Percentiles rank a stretch among this genome's conserved stretches.
Conservation (phyloP, 2,797 vertebrate species). For the Myiothlypis coronata region DNA sequence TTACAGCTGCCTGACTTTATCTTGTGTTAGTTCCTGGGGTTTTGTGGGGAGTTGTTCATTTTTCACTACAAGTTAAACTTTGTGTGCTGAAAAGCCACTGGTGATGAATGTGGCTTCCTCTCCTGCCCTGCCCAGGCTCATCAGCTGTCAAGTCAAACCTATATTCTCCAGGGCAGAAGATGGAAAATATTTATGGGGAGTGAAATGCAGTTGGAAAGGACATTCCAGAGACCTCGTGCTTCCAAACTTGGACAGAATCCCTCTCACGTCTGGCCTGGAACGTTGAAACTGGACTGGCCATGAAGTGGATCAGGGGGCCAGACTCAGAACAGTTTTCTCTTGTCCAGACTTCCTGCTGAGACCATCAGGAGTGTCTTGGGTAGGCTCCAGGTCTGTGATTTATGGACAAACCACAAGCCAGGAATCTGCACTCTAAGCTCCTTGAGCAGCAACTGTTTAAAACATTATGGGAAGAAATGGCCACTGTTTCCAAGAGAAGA, state of each 20-base stretch:
- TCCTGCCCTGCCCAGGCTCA: background rate
- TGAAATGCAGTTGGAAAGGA: conserved; percentile 42
- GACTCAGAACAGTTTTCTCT: conserved; percentile 45
- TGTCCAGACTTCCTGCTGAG: conserved; percentile 48
- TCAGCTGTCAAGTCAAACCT: background rate
- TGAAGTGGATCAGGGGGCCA: conserved; percentile 25
- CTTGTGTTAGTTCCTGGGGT: background rate
- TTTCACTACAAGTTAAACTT: background rate
- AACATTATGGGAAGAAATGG: conserved; percentile 51
- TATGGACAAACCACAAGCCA: conserved; percentile 48
- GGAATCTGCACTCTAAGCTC: conserved; percentile 60
- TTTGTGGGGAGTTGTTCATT: background rate
- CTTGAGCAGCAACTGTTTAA: conserved; percentile 61
- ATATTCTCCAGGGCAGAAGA: background rate
- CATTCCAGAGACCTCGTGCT: conserved; percentile 19
- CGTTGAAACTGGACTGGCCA: conserved; percentile 2
- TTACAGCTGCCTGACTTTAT: background rate
- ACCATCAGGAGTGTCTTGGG: conserved; percentile 40
- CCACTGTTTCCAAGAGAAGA: conserved; percentile 50
- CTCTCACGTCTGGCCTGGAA: background rate
- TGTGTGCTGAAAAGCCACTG: background rate
- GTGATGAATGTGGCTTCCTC: background rate
- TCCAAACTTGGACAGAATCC: conserved; percentile 22
- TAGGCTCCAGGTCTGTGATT: conserved; percentile 53
- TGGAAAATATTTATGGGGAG: conserved; percentile 44